A percentile compares a stretch with the other conserved stretches of the same genome.
These are phyloP conservation scores for Scelioninae gen. 2 DNA, from an alignment of 2,888 invertebrate species.

Conservation along the genomic window DNA sequence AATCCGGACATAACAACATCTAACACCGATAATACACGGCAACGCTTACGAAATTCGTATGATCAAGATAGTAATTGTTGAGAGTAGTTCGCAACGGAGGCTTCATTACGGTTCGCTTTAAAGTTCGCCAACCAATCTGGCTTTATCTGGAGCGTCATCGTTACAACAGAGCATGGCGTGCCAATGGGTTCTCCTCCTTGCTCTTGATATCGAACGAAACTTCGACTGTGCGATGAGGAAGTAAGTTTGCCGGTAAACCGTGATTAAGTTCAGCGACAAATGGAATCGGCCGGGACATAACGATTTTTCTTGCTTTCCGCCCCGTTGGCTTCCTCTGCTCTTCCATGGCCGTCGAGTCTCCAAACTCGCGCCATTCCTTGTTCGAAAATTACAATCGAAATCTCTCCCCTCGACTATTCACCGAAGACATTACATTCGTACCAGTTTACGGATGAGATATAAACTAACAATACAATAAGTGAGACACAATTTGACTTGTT, in stretches of 20 bases:
- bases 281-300: slow-evolving; percentile 58
- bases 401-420: slow-evolving; percentile 33
- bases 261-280: slow-evolving; percentile 63
- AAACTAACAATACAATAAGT: slow-evolving; percentile 49
- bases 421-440: slow-evolving; percentile 41
- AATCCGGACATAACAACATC: slow-evolving; percentile 46
- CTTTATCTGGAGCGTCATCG: slow-evolving; percentile 72
- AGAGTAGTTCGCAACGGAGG: slow-evolving; percentile 65
- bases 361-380: neutral
- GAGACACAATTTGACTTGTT: slow-evolving; percentile 48
- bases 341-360: neutral
- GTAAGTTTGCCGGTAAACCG: slow-evolving; percentile 64
- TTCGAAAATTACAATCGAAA: slow-evolving; percentile 46
- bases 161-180: slow-evolving; percentile 66
- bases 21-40: slow-evolving; percentile 55
- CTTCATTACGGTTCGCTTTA: slow-evolving; percentile 70
- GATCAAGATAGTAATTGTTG: slow-evolving; percentile 68
- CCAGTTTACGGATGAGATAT: slow-evolving; percentile 41
- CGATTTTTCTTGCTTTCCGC: slow-evolving; percentile 60
- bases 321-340: neutral
- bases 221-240: slow-evolving; percentile 59
- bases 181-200: slow-evolving; percentile 64
- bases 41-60: slow-evolving; percentile 63
- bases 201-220: slow-evolving; percentile 67
- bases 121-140: slow-evolving; percentile 71